Base-by-base conservation (phyloP, 2,888 invertebrate species). In the Acronicta leporina region DNA sequence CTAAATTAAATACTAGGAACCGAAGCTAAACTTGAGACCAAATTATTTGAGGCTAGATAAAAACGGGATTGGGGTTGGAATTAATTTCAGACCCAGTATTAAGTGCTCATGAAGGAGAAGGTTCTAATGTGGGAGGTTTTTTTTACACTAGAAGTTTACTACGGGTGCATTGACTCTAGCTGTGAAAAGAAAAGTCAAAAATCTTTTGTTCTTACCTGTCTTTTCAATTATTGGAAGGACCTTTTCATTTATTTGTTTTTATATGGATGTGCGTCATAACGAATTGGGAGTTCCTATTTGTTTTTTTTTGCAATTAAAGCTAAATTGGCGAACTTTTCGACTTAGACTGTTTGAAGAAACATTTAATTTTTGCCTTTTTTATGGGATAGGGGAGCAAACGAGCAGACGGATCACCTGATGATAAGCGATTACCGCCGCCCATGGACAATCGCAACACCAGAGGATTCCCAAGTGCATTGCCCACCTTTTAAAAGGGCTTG, bases 1-100 rank as follows among this genome's bases (percentile, higher is more conserved):
- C 46, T 66, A 60, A 57, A 73, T 66, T 57, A 66, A 56, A 63
- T 68, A 55, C 41, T 51, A 66, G 49, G 42, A 62, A 55, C 30
- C 38, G 50, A 62, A 35, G 62, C 30, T 25, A 48, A 65, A 61
- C 55, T 48, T 49, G 59, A 52, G 35, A 35, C 16, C 27, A 27
- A 33, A 42, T 30, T 14, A 27, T 14, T 40, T 41, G 45, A 15
- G 20, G 38, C 20, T 43, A 56, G 68, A 9, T 27, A 55, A 57
- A 56, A 13, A 46, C 11, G 40, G 51, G 50, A 49, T 43, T 51
- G 40, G 40, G 43, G 43, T 51, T 42, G n/a, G 20, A 35, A 11
- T 73, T 71, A 54, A 64, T 52, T 48, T 38, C 38, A 40, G 16
- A 7, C 20, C n/a, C 16, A 47, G 33, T 15, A 15, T 43, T 41